Evolutionary conservation across 2,113 vertebrate genomes (phyloP).

Genomic region (Notothenia coriiceps): DNA sequence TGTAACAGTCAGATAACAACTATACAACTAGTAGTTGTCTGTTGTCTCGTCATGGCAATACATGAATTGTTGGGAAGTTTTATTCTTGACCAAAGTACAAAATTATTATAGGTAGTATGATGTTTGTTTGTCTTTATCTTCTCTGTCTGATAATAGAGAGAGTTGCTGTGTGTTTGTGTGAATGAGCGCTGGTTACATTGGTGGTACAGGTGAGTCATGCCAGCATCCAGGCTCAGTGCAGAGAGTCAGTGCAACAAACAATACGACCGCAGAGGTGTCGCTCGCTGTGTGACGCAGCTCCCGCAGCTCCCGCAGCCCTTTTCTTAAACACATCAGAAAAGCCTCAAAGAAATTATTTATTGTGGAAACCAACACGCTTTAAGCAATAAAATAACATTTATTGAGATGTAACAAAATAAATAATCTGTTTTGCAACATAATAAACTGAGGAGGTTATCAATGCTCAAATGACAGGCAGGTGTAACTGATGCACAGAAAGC

Average conservation of each 20-base stretch:
- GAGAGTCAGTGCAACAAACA: slow-evolving; percentile 60
- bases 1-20: too few species aligned
- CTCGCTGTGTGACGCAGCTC: slow-evolving; percentile 63
- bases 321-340: slow-evolving; percentile 42
- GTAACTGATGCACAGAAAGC: slow-evolving; percentile 58
- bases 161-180: background rate
- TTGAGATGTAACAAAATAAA: slow-evolving; percentile 97
- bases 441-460: slow-evolving; percentile 79
- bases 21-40: too few species aligned
- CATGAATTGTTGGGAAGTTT: background rate
- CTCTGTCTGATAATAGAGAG: slow-evolving; percentile 4
- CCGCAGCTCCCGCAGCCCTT: slow-evolving; percentile 45
- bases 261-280: slow-evolving; percentile 67
- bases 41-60: too few species aligned
- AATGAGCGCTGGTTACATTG: slow-evolving; percentile 52
- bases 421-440: slow-evolving; percentile 93
- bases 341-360: slow-evolving; percentile 25
- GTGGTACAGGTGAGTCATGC: slow-evolving; percentile 74
- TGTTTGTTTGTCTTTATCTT: slow-evolving; percentile 5
- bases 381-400: slow-evolving; percentile 96
- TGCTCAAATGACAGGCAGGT: slow-evolving; percentile 62
- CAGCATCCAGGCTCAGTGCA: slow-evolving; percentile 29
- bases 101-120: background rate
- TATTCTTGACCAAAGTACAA: background rate
- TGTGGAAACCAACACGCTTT: slow-evolving; percentile 48